phyloP scores from a whole-genome alignment of 1,140 invertebrate species.

The Papilio glaucus region DNA sequence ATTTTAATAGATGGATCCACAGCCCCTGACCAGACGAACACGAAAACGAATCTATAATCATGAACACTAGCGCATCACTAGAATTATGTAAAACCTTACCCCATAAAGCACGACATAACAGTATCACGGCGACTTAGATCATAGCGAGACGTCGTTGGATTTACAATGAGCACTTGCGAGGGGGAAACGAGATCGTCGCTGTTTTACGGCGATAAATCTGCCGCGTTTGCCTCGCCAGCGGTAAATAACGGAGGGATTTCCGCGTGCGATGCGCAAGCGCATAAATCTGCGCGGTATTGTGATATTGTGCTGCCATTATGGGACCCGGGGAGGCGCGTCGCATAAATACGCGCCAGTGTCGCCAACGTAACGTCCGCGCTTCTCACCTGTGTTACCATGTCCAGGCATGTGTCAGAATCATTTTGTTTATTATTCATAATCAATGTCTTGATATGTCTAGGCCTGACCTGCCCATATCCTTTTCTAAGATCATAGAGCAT shows the following conservation, averaged over 20 bases:
- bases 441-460: no score
- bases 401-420: slow-evolving; percentile 46
- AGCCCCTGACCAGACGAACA: not conserved
- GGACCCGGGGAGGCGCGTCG: slow-evolving; percentile 67
- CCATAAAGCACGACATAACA: slow-evolving; percentile 52
- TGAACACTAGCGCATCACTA: slow-evolving; percentile 45
- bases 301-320: slow-evolving; percentile 83
- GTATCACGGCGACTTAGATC: slow-evolving; percentile 51
- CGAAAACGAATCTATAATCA: not conserved
- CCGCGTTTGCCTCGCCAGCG: slow-evolving; percentile 81
- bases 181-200: slow-evolving; percentile 74
- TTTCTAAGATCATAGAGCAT: no score
- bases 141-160: slow-evolving; percentile 51
- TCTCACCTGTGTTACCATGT: slow-evolving; percentile 26
- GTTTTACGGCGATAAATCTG: slow-evolving; percentile 77
- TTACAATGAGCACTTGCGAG: slow-evolving; percentile 65
- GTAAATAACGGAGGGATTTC: slow-evolving; percentile 83
- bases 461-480: no score
- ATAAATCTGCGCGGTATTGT: slow-evolving; percentile 83
- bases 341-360: slow-evolving; percentile 70
- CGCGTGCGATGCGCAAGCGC: slow-evolving; percentile 78
- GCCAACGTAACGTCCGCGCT: slow-evolving; percentile 45
- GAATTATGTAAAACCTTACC: slow-evolving; percentile 60
- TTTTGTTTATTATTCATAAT: slow-evolving; percentile 14
- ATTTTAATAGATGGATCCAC: not conserved